Percentiles rank a stretch among this genome's conserved stretches.
Evolutionary conservation across 2,888 invertebrate species (phyloP).

Genomic region (Callyntrura guangdongensis): DNA sequence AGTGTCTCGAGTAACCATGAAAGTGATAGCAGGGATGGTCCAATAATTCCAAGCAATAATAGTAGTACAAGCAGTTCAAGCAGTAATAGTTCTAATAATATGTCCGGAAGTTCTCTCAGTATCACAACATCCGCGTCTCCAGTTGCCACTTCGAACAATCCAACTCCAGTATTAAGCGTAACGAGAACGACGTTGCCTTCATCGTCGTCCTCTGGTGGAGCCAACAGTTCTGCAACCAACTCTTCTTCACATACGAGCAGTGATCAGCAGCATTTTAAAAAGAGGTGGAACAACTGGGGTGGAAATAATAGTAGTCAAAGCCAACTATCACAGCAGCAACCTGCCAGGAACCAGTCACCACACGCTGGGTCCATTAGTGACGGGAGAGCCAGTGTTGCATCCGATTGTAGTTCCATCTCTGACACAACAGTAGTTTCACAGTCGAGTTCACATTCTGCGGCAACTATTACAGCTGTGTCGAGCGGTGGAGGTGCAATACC

Average conservation of each 20-base stretch:
- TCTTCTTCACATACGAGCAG: conserved; percentile 54
- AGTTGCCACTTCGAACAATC: conserved; percentile 52
- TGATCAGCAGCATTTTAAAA: conserved; percentile 83
- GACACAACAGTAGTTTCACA: conserved; percentile 73
- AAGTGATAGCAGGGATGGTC: conserved; percentile 72
- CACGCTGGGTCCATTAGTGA: conserved; percentile 78
- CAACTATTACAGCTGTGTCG: conserved; percentile 70
- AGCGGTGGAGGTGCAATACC: conserved; percentile 49
- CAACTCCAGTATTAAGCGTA: conserved; percentile 41
- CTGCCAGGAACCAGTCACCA: conserved; percentile 69
- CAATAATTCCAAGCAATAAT: conserved; percentile 42
- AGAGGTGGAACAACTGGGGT: conserved; percentile 84
- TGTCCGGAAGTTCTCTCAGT: not conserved
- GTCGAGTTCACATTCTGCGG: conserved; percentile 62
- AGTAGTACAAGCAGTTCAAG: conserved; percentile 43
- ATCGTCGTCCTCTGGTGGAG: conserved; percentile 43
- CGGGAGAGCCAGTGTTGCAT: conserved; percentile 83
- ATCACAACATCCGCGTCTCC: conserved; percentile 39
- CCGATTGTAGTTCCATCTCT: conserved; percentile 82
- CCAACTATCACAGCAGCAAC: conserved; percentile 45
- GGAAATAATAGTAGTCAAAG: conserved; percentile 56
- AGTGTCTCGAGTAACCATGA: conserved; percentile 75
- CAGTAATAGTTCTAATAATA: conserved; percentile 25
- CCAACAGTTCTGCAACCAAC: not conserved
- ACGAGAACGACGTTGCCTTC: conserved; percentile 42